phyloP scores from a whole-genome alignment of 2,797 vertebrate species.

The Buceros bicornis region DNA sequence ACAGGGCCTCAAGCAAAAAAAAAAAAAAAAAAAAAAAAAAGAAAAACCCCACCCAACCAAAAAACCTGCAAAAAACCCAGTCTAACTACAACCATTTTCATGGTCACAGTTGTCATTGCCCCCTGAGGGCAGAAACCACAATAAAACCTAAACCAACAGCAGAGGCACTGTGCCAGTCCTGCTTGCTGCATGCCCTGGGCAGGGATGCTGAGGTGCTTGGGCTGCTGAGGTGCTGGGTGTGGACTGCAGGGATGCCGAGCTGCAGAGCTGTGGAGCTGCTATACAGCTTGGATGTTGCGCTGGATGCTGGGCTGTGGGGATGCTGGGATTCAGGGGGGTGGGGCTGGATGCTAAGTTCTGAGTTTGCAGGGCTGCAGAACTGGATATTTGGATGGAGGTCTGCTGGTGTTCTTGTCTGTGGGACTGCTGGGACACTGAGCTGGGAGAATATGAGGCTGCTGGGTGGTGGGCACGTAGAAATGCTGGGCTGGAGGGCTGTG shows the following conservation, averaged over 20 bases:
- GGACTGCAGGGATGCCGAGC: fast-evolving
- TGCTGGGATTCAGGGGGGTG: background rate
- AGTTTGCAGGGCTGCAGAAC: background rate
- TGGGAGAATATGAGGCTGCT: background rate
- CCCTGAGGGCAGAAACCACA: background rate
- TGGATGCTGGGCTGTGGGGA: background rate
- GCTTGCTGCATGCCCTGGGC: background rate
- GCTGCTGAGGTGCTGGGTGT: background rate
- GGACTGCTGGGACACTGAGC: background rate
- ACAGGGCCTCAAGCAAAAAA: background rate
- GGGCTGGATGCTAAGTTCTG: background rate
- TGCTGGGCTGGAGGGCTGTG: background rate
- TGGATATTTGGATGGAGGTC: background rate
- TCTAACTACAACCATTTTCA: background rate
- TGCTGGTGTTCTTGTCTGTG: background rate
- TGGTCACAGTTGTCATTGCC: background rate
- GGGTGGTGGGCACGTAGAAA: background rate
- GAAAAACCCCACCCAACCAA: too few species aligned
- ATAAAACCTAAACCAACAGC: background rate
- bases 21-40: too few species aligned
- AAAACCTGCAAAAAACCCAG: too few species aligned
- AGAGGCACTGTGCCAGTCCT: background rate
- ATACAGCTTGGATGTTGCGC: background rate
- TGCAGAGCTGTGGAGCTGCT: background rate
- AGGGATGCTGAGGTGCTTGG: background rate